These are phyloP conservation scores for Pionites leucogaster DNA, from an alignment of 2,113 vertebrate species.

Conservation along the genomic window DNA sequence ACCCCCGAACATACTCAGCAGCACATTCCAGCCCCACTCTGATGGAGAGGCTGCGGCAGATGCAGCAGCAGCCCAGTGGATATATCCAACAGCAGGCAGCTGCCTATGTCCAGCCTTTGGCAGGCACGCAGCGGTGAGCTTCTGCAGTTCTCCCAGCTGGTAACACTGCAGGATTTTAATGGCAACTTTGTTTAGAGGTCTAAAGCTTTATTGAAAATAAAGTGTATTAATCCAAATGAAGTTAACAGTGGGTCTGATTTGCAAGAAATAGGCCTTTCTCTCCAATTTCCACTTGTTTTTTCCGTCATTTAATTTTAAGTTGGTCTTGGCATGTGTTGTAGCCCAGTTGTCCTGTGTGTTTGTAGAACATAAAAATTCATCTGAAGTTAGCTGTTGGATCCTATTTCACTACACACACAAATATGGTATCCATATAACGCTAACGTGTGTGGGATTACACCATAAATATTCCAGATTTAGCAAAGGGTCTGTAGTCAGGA, in stretches of 20 bases:
- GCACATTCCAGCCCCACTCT: slow-evolving; percentile 47
- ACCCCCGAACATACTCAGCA: slow-evolving; percentile 5
- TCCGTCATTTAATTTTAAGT: neutral
- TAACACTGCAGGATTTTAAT: too few relatives aligned
- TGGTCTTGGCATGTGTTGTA: neutral
- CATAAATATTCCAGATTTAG: neutral
- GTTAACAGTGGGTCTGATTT: neutral
- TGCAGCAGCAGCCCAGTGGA: slow-evolving; percentile 67
- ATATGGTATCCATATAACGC: too few relatives aligned
- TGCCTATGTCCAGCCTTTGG: slow-evolving; percentile 51
- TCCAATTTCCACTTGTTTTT: neutral
- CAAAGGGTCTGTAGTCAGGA: neutral
- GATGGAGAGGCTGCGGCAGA: slow-evolving; percentile 71
- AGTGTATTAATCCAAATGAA: neutral
- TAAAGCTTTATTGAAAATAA: neutral
- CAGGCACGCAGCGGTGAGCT: slow-evolving; percentile 69
- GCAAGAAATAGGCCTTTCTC: neutral
- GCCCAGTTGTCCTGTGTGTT: neutral
- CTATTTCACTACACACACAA: neutral
- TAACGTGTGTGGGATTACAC: neutral
- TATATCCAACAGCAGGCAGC: slow-evolving; percentile 64
- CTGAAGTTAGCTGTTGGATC: neutral
- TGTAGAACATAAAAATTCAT: neutral
- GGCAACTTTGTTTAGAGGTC: neutral
- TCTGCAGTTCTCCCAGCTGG: neutral